Conservation (phyloP, 2,888 invertebrate species). For the Meteorus colon region DNA sequence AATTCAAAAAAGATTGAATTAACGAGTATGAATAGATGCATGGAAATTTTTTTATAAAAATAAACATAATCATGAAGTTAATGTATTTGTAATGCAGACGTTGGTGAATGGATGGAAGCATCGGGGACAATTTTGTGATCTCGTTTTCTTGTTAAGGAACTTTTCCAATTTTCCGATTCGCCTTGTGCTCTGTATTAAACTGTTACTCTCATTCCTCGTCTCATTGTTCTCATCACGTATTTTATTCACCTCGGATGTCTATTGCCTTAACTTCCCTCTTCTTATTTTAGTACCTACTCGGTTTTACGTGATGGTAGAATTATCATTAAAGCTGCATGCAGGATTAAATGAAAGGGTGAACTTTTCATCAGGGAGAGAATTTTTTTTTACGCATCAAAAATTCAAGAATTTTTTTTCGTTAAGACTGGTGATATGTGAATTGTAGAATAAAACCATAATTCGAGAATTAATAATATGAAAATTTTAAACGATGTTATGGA, state of each 20-base stretch:
- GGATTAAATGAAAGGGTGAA: background rate
- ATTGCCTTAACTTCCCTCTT: slow-evolving; percentile 26
- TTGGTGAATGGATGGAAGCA: background rate
- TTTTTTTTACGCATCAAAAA: too few species aligned
- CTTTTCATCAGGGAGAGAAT: too few species aligned
- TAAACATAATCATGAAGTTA: background rate
- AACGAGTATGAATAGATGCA: background rate
- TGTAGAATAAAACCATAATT: too few species aligned
- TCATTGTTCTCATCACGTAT: slow-evolving; percentile 20
- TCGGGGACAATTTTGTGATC: background rate
- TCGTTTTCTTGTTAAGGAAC: slow-evolving; percentile 22
- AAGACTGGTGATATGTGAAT: too few species aligned
- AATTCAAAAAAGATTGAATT: background rate
- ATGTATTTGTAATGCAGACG: background rate
- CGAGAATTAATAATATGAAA: too few species aligned
- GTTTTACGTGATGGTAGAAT: background rate
- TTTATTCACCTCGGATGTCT: slow-evolving; percentile 7
- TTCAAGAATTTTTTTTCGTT: too few species aligned
- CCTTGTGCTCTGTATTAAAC: slow-evolving; percentile 8
- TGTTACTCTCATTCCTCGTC: background rate
- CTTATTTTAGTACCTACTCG: slow-evolving; percentile 21
- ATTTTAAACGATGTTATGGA: too few species aligned
- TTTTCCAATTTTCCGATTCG: slow-evolving; percentile 44
- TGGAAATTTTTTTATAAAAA: background rate
- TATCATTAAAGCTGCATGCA: slow-evolving; percentile 9